Percentiles rank a stretch among this genome's conserved stretches.
phyloP scores from a whole-genome alignment of 2,797 vertebrate genomes.

The Propithecus deckenii region DNA sequence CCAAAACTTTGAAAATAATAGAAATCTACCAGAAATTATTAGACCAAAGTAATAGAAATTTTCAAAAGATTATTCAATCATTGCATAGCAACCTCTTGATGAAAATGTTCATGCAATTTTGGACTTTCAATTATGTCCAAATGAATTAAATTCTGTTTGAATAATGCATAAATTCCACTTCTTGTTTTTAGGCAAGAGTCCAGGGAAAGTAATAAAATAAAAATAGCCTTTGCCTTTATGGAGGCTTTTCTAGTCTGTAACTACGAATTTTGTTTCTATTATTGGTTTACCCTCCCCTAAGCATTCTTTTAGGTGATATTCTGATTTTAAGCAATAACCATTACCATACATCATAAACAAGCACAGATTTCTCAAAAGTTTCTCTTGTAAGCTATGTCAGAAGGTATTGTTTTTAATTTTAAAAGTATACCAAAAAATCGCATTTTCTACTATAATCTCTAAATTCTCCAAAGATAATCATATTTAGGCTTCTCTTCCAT shows the following conservation, averaged over 20 bases:
- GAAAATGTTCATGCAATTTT: conserved; percentile 64
- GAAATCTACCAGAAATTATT: conserved; percentile 32
- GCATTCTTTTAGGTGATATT: conserved; percentile 42
- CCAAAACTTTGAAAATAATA: conserved; percentile 29
- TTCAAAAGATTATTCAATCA: conserved; percentile 36
- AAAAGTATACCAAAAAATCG: not conserved
- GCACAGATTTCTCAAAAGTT: not conserved
- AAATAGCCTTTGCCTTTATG: conserved; percentile 27
- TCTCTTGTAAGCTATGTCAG: not conserved
- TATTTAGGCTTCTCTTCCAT: not conserved
- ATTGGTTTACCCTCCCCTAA: conserved; percentile 26
- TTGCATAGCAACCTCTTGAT: conserved; percentile 53
- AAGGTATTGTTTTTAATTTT: conserved; percentile 36
- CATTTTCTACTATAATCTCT: conserved; percentile 3
- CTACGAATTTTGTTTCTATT: conserved; percentile 50
- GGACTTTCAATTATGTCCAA: conserved; percentile 58
- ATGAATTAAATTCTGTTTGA: conserved; percentile 69
- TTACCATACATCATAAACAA: conserved; percentile 28
- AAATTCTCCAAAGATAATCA: not conserved
- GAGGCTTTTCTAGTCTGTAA: conserved; percentile 44
- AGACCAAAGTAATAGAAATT: conserved; percentile 36
- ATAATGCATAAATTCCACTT: conserved; percentile 43
- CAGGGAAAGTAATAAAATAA: conserved; percentile 43
- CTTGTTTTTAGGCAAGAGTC: conserved; percentile 28
- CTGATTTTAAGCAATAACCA: conserved; percentile 53